A percentile compares a stretch with the other conserved stretches of the same genome.
phyloP scores from a whole-genome alignment of 1,140 invertebrate species.

The Marisa cornuarietis region DNA sequence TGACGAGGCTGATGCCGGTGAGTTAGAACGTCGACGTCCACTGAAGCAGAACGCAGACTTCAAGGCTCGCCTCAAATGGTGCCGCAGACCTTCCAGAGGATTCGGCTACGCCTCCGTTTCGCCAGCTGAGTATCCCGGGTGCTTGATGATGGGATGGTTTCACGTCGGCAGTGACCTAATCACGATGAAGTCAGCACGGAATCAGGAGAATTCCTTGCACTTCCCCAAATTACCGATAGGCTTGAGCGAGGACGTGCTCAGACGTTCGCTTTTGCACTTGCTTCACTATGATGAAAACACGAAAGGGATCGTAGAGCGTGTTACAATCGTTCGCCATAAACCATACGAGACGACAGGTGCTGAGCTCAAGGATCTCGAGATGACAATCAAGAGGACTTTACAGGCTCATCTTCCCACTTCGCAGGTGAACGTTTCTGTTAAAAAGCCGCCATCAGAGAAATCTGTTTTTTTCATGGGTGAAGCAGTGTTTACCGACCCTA shows the following conservation, averaged over 20 bases:
- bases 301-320: background rate
- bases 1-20: conserved; percentile 19
- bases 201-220: background rate
- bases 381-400: background rate
- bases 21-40: conserved; percentile 10
- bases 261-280: conserved; percentile 6
- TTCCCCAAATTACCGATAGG: background rate
- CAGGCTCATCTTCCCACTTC: background rate
- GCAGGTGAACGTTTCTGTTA: conserved; percentile 26
- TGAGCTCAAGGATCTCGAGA: background rate
- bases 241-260: conserved; percentile 5
- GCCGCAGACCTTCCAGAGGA: conserved; percentile 35
- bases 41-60: conserved; percentile 28
- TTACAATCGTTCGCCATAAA: conserved; percentile 2
- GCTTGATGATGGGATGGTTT: background rate
- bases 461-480: conserved; percentile 26
- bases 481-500: conserved; percentile 41
- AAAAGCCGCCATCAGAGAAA: conserved; percentile 4
- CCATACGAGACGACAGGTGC: conserved; percentile 1
- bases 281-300: background rate
- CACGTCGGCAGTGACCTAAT: background rate
- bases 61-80: conserved; percentile 46
- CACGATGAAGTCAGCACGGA: background rate
- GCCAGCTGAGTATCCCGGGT: conserved; percentile 8
- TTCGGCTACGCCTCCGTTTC: conserved; percentile 36